Base-by-base conservation (phyloP, 2,888 invertebrate genomes). In the Tromatobia lineatoria region DNA sequence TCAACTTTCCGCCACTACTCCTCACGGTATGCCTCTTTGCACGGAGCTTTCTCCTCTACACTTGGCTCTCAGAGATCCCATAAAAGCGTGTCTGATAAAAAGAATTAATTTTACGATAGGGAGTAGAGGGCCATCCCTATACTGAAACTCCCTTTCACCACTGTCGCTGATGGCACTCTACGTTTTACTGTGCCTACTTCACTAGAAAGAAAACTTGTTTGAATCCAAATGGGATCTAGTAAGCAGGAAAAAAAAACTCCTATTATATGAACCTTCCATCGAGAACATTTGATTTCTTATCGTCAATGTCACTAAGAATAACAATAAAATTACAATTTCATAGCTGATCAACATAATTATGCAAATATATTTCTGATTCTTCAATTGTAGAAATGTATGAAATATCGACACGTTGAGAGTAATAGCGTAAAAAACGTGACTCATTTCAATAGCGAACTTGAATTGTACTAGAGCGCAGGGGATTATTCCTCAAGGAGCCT, bases 61-160 rank as follows among this genome's bases (percentile, higher is more conserved):
- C 57, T 50, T 50, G 34, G 67, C 50, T 45, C 47, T 76, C 76
- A 25, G 64, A 57, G 57, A 54, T 52, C 38, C 52, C 42, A 23
- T 42, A 66, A 52, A 50, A 54, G 42, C 42, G 66, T 76, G 38
- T 66, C 73, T 59, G 57, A 47, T 59, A 71, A 59, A 57, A 57
- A 47, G 73, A 73, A 73, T 73, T 73, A 57, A 73, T 59, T 59
- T 59, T 73, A 57, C 57, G 71, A 59, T 45, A 20, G 18, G 29
- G 23, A 18, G 34, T n/a, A 61, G 29, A 38, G 38, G 10, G n/a
- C 18, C n/a, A n/a, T 15, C 13, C 25, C 23, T 25, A 67, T 47
- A 47, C 47, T 23, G 13, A 25, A 47, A 45, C 45, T 47, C 15
- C 47, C 67, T 45, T 69, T 69, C 50, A n/a, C 18, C 13, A 34